Conservation (phyloP, 2,888 invertebrate species). For the Poecilobothrus nobilitatus region DNA sequence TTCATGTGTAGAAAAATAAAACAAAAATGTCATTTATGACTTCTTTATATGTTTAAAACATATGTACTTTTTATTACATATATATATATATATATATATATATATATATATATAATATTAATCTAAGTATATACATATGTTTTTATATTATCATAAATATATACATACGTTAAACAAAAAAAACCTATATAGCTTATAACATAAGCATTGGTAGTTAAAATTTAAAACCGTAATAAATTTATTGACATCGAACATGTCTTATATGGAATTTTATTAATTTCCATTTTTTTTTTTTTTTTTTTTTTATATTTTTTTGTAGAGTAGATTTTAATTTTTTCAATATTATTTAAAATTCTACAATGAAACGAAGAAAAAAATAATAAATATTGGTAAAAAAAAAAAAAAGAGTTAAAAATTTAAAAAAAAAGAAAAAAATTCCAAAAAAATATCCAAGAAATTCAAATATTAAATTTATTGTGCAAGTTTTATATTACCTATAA, state of each 20-base stretch:
- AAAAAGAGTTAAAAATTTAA: neutral
- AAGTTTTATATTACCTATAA: neutral
- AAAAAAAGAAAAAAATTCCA: neutral
- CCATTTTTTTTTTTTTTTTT: too few relatives aligned
- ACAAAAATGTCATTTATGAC: neutral
- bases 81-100: neutral
- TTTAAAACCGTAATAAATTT: slow-evolving; percentile 1
- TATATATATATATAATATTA: too few relatives aligned
- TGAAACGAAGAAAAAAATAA: neutral
- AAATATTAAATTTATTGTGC: neutral
- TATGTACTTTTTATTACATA: too few relatives aligned
- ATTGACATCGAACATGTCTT: neutral
- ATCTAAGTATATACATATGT: too few relatives aligned
- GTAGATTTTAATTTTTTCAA: too few relatives aligned
- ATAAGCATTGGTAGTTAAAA: slow-evolving; percentile 3
- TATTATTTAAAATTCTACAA: neutral
- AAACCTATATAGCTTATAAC: neutral
- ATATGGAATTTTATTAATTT: neutral
- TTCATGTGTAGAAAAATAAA: too few relatives aligned
- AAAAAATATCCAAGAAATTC: neutral
- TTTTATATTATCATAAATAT: too few relatives aligned
- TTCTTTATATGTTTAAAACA: neutral
- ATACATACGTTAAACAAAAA: too few relatives aligned
- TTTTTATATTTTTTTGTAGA: too few relatives aligned
- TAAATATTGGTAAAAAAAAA: too few relatives aligned